A percentile compares a stretch with the other conserved stretches of the same genome.
Conservation (phyloP, 1,140 invertebrate species). For the Orussus abietinus region DNA sequence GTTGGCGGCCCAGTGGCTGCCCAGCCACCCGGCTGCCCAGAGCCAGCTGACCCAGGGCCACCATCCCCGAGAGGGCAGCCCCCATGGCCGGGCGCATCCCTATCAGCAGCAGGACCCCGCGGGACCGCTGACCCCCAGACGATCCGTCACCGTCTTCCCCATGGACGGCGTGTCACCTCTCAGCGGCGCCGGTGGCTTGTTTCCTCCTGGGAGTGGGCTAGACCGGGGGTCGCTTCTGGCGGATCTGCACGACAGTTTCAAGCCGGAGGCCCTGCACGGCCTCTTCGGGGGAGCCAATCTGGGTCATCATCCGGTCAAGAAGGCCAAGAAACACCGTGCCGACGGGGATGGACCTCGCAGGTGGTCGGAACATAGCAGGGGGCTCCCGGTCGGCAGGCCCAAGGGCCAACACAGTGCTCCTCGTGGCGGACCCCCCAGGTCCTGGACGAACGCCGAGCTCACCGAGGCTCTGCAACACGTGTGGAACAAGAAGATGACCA, state of each 20-base stretch:
- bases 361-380: constrained; percentile 38
- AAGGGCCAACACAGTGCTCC: constrained; percentile 87
- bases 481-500: constrained; percentile 94
- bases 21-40: constrained; percentile 34
- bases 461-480: constrained; percentile 85
- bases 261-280: constrained; percentile 43
- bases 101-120: constrained; percentile 31
- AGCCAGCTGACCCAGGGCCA: constrained; percentile 29
- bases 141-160: constrained; percentile 37
- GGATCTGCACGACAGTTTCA: constrained; percentile 46
- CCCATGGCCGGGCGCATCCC: constrained; percentile 23
- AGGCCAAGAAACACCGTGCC: constrained; percentile 39
- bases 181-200: constrained; percentile 28
- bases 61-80: constrained; percentile 36
- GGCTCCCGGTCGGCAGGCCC: constrained; percentile 61
- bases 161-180: constrained; percentile 40
- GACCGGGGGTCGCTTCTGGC: constrained; percentile 35
- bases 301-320: constrained; percentile 26
- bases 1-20: constrained; percentile 45
- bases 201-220: constrained; percentile 34
- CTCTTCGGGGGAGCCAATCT: constrained; percentile 36
- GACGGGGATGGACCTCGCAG: constrained; percentile 32
- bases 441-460: constrained; percentile 86
- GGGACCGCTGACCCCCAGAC: constrained; percentile 24
- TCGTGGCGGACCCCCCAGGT: constrained; percentile 79